Conservation (phyloP, 2,888 invertebrate species). For the Meteorus colon region DNA sequence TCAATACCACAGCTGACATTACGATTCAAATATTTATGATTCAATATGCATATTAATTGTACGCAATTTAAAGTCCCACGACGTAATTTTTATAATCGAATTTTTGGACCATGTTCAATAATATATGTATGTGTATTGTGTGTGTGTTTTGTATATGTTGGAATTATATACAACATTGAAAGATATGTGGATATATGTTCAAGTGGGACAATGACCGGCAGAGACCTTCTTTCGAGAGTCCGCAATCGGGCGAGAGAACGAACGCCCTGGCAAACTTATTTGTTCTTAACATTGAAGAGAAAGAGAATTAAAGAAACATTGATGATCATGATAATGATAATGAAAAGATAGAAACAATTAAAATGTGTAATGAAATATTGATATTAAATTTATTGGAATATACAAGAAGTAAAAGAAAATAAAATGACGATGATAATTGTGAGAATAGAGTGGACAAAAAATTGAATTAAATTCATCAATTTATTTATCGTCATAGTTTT, state of each 20-base stretch:
- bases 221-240: slow-evolving; percentile 72
- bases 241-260: slow-evolving; percentile 49
- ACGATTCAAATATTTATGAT: too few relatives aligned
- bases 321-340: slow-evolving; percentile 12
- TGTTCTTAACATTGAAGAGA: background rate
- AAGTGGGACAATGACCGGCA: slow-evolving; percentile 73
- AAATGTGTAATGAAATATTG: slow-evolving; percentile 17
- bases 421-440: slow-evolving; percentile 40
- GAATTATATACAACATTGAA: background rate
- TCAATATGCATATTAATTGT: background rate
- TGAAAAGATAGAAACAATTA: slow-evolving; percentile 11
- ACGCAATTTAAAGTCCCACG: background rate
- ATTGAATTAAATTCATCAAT: slow-evolving; percentile 54
- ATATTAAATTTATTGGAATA: slow-evolving; percentile 44
- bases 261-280: slow-evolving; percentile 37
- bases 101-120: background rate
- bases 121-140: too few relatives aligned
- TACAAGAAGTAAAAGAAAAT: background rate
- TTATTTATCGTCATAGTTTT: slow-evolving; percentile 67
- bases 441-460: slow-evolving; percentile 54
- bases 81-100: slow-evolving; percentile 6
- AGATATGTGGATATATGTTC: slow-evolving; percentile 47
- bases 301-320: slow-evolving; percentile 6
- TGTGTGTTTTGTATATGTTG: too few relatives aligned
- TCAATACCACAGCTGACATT: too few relatives aligned